phyloP scores from a whole-genome alignment of 2,797 vertebrate species.

The Falco columbarius region DNA sequence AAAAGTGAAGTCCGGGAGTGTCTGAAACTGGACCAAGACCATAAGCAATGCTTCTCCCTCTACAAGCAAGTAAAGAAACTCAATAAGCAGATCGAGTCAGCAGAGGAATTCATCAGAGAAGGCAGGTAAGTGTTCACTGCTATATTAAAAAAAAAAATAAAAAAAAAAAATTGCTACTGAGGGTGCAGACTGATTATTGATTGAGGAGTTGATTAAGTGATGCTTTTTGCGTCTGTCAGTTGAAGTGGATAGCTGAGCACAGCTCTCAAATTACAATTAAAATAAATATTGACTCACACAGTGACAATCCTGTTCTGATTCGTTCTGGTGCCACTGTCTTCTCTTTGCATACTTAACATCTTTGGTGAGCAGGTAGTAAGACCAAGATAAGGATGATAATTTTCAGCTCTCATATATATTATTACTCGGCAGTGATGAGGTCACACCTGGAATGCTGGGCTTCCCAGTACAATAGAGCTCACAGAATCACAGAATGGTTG shows the following conservation, averaged over 20 bases:
- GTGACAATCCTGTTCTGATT: not conserved
- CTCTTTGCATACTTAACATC: not conserved
- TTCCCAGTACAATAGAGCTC: not conserved
- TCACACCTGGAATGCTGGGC: not conserved
- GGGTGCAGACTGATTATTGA: not conserved
- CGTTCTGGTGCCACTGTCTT: not conserved
- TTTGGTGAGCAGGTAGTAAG: not conserved
- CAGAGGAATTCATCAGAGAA: constrained; percentile 91
- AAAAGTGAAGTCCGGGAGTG: constrained; percentile 95
- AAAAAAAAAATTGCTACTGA: not conserved
- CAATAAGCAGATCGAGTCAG: constrained; percentile 91
- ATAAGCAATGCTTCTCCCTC: constrained; percentile 94
- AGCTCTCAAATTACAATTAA: constrained; percentile 23
- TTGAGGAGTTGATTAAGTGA: constrained; percentile 30
- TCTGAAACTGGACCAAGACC: constrained; percentile 96
- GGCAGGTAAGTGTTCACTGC: constrained; percentile 83
- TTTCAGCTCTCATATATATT: not conserved
- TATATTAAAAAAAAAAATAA: not conserved
- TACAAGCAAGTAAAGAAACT: constrained; percentile 99
- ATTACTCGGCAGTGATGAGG: not conserved
- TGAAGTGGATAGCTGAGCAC: constrained; percentile 32
- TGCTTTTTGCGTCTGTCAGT: constrained; percentile 29
- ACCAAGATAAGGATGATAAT: not conserved
- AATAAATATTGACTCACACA: constrained; percentile 41
- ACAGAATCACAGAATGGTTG: too few species aligned